These are phyloP conservation scores for Drosophila bunnanda DNA, from an alignment of 2,888 invertebrate species.

Conservation along the genomic window DNA sequence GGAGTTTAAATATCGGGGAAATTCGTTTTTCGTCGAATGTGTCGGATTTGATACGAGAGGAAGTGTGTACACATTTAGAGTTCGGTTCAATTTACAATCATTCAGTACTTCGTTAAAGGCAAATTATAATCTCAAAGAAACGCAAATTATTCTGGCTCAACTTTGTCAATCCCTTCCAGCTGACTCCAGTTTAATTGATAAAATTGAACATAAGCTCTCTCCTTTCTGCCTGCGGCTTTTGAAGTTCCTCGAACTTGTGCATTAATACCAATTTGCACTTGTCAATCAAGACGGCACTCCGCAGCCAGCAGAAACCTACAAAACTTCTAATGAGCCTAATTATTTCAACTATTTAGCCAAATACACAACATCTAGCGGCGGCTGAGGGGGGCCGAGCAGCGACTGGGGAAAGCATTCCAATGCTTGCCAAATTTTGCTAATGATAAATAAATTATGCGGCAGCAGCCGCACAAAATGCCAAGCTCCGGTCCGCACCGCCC, in stretches of 20 bases:
- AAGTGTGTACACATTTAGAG: too few species aligned
- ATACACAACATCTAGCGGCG: slow-evolving; percentile 26
- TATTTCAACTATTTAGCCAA: slow-evolving; percentile 74
- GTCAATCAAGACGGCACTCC: slow-evolving; percentile 32
- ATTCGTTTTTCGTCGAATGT: too few species aligned
- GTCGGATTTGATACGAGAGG: too few species aligned
- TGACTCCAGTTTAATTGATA: slow-evolving; percentile 7
- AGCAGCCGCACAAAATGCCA: slow-evolving; percentile 64
- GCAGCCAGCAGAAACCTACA: slow-evolving; percentile 30
- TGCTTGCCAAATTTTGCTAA: slow-evolving; percentile 73
- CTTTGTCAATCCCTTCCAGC: slow-evolving; percentile 2
- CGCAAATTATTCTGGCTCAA: neutral
- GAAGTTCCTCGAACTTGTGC: slow-evolving; percentile 29
- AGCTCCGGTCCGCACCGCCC: slow-evolving; percentile 3
- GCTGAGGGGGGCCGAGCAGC: neutral
- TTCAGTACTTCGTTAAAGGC: neutral
- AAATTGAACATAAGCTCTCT: neutral
- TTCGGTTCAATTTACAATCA: neutral
- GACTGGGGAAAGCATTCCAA: slow-evolving; percentile 48
- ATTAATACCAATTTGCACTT: slow-evolving; percentile 48
- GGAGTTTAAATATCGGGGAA: slow-evolving; percentile 44
- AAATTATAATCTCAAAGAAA: neutral
- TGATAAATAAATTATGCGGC: slow-evolving; percentile 78
- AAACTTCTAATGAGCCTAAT: slow-evolving; percentile 69
- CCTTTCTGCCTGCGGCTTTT: slow-evolving; percentile 17